Evolutionary conservation across 2,113 vertebrate species (phyloP).

Genomic region (Buteo buteo): DNA sequence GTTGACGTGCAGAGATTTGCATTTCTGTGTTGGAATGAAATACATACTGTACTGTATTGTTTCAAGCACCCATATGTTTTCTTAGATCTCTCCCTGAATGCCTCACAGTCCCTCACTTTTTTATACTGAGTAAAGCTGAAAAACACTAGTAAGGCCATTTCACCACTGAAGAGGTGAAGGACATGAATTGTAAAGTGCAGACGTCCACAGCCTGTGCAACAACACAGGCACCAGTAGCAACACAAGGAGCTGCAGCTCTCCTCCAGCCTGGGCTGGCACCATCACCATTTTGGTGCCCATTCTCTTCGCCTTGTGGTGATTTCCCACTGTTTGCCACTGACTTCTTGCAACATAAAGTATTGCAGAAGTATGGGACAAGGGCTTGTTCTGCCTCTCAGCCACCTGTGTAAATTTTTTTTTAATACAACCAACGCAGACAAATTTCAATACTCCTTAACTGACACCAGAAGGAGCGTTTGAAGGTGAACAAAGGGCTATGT

Average conservation of each 20-base stretch:
- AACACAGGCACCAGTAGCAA: neutral
- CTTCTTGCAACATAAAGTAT: neutral
- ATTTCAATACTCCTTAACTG: constrained; percentile 30
- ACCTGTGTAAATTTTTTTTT: neutral
- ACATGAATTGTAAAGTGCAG: neutral
- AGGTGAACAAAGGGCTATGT: neutral
- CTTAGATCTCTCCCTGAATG: neutral
- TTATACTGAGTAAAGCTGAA: neutral
- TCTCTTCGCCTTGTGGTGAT: neutral
- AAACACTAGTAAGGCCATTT: neutral
- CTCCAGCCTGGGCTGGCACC: neutral
- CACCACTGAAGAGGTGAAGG: neutral
- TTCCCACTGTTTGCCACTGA: neutral
- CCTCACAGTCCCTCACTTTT: neutral
- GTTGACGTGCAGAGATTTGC: neutral
- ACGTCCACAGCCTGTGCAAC: neutral
- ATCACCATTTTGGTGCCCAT: neutral
- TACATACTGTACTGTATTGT: fast-evolving
- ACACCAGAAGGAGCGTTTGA: neutral
- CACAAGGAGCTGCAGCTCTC: neutral
- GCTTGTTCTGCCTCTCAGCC: neutral
- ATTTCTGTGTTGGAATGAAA: neutral
- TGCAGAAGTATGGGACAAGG: neutral
- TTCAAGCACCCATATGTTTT: neutral
- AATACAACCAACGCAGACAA: neutral